Conservation (phyloP, 2,888 invertebrate species). For the Apotomis betuletana region DNA sequence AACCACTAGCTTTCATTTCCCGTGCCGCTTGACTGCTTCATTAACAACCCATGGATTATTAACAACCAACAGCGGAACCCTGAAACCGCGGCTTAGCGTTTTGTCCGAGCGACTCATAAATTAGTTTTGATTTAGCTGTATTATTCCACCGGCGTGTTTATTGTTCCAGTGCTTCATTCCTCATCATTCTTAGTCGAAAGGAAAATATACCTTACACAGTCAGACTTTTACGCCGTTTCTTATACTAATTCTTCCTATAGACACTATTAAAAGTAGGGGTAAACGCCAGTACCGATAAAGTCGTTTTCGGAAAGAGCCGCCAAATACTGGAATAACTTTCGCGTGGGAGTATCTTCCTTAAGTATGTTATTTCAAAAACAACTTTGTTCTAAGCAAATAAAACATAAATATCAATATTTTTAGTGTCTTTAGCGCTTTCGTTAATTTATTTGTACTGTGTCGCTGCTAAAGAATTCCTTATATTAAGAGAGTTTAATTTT, state of each 20-base stretch:
- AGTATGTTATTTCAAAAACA: background rate
- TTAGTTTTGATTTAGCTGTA: constrained; percentile 40
- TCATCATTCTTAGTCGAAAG: background rate
- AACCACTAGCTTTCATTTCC: background rate
- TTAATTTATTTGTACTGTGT: constrained; percentile 8
- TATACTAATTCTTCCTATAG: background rate
- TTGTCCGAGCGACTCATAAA: constrained; percentile 37
- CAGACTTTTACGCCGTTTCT: background rate
- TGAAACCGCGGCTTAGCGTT: constrained; percentile 35
- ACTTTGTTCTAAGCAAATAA: constrained; percentile 15
- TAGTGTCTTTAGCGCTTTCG: background rate
- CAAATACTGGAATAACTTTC: constrained; percentile 9
- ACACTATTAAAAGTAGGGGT: background rate
- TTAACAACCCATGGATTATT: constrained; percentile 4
- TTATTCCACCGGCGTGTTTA: constrained; percentile 32
- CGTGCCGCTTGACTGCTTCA: background rate
- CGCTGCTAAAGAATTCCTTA: constrained; percentile 16
- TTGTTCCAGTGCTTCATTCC: constrained; percentile 30
- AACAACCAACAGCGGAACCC: constrained; percentile 30
- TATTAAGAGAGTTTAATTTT: constrained; percentile 32
- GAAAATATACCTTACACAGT: background rate
- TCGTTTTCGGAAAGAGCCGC: constrained; percentile 1
- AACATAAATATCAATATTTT: background rate
- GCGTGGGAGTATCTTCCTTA: constrained; percentile 4
- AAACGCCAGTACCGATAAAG: background rate